Evolutionary conservation across 37 sponge, comb jelly and placozoan genomes (phyloP).

Genomic region (Diacarnus erythraeanus): DNA sequence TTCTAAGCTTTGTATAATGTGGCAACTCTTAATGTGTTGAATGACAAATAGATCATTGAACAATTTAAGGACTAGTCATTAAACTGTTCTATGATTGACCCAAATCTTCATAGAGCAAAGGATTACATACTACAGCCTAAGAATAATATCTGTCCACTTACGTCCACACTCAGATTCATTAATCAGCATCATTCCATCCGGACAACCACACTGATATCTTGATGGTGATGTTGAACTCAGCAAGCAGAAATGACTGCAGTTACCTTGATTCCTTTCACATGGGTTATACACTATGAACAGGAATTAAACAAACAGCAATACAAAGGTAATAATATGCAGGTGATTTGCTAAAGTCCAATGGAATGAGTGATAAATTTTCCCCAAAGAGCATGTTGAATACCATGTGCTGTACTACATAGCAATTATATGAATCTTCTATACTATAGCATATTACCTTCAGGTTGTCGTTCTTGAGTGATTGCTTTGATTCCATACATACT

Average conservation of each 20-base stretch:
- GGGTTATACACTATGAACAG: conserved; percentile 1
- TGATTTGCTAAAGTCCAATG: too few species aligned
- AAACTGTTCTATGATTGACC: too few species aligned
- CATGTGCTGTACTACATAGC: neutral
- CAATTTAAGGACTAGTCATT: too few species aligned
- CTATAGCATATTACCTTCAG: too few species aligned
- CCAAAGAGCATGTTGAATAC: neutral
- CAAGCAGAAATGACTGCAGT: conserved; percentile 12
- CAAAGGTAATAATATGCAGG: neutral
- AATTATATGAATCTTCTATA: too few species aligned
- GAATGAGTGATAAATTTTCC: neutral
- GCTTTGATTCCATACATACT: conserved; percentile 14
- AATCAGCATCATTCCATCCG: conserved; percentile 9
- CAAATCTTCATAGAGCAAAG: too few species aligned
- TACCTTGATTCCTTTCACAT: neutral
- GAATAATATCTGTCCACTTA: neutral
- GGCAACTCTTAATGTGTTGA: too few species aligned
- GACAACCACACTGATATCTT: conserved; percentile 7
- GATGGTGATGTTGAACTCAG: neutral
- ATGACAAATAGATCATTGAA: too few species aligned
- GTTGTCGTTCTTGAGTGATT: conserved; percentile 2
- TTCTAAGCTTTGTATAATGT: too few species aligned
- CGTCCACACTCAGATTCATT: conserved; percentile 7
- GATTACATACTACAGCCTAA: too few species aligned
- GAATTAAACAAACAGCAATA: neutral